Evolutionary conservation across 2,113 vertebrate species (phyloP).

Genomic region (Pionites leucogaster): DNA sequence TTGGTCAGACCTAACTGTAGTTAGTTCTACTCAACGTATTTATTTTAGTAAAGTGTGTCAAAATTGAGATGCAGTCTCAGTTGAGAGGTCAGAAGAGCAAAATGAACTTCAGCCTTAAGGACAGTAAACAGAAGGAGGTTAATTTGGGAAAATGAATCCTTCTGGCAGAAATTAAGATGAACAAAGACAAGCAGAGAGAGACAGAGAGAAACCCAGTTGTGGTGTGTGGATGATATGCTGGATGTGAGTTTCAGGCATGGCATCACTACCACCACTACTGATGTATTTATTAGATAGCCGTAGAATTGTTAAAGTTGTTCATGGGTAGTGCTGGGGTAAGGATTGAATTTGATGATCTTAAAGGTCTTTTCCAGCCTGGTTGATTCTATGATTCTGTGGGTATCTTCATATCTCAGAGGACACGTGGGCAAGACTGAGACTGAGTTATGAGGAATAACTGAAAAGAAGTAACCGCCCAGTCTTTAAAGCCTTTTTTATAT

Average conservation of each 20-base stretch:
- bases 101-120: not conserved
- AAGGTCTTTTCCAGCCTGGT: too few relatives aligned
- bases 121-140: not conserved
- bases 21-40: not conserved
- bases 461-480: not conserved
- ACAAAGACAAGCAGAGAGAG: not conserved
- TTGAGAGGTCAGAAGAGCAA: not conserved
- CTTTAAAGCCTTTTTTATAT: not conserved
- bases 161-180: not conserved
- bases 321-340: too few relatives aligned
- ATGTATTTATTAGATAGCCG: accelerated
- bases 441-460: not conserved
- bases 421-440: not conserved
- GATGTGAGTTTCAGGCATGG: not conserved
- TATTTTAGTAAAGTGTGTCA: not conserved
- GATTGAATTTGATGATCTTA: too few relatives aligned
- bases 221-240: not conserved
- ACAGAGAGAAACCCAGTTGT: not conserved
- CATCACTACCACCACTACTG: not conserved
- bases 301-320: not conserved
- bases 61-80: not conserved
- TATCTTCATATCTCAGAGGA: not conserved
- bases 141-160: not conserved
- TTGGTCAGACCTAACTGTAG: not conserved
- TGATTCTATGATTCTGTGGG: too few relatives aligned